A percentile compares a stretch with the other conserved stretches of the same genome.
Conservation (phyloP, 2,113 vertebrate species). For the Promerops cafer region DNA sequence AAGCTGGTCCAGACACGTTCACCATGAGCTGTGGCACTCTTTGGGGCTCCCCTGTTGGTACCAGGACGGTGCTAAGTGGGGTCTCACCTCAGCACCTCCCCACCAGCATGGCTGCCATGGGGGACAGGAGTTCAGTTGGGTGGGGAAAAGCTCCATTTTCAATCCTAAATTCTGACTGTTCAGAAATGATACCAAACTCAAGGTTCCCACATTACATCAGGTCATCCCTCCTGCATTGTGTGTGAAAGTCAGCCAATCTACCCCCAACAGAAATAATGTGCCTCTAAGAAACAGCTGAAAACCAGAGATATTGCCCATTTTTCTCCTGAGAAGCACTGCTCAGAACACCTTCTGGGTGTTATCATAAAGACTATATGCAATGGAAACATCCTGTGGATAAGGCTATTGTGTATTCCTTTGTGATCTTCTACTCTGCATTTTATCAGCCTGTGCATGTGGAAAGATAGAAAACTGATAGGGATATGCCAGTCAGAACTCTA, state of each 20-base stretch:
- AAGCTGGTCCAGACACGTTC: neutral
- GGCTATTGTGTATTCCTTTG: neutral
- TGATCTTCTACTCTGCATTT: neutral
- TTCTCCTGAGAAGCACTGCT: neutral
- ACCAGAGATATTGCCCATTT: neutral
- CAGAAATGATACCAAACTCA: neutral
- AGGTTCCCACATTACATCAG: neutral
- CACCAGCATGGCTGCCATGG: fast-evolving
- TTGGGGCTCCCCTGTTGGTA: neutral
- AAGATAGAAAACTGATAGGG: neutral
- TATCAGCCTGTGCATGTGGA: neutral
- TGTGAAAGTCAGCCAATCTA: neutral
- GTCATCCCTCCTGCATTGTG: neutral
- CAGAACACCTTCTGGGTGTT: neutral
- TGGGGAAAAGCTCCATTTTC: neutral
- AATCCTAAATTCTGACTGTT: neutral
- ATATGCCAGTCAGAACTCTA: neutral
- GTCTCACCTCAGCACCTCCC: neutral
- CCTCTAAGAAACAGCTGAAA: neutral
- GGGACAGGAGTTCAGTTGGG: neutral
- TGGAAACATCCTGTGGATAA: neutral
- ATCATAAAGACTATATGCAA: neutral
- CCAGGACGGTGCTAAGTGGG: neutral
- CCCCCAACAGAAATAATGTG: neutral
- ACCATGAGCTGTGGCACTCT: neutral